Evolutionary conservation across 2,888 invertebrate genomes (phyloP).

Genomic region (Drosophila demipolita): DNA sequence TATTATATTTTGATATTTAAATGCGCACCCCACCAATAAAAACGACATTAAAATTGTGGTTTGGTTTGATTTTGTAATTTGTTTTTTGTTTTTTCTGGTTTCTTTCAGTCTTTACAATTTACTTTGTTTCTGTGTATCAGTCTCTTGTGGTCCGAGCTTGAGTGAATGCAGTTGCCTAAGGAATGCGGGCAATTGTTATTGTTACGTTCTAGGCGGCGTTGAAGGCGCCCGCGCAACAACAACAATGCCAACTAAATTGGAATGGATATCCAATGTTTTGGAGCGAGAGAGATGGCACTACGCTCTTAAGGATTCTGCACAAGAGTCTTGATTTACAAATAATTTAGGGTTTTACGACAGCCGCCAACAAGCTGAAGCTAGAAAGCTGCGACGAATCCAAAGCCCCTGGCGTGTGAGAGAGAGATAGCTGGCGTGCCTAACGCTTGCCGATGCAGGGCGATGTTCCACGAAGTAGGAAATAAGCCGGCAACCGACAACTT

Average conservation of each 20-base stretch:
- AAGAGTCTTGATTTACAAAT: slow-evolving; percentile 44
- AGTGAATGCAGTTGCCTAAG: slow-evolving; percentile 21
- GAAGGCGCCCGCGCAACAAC: slow-evolving; percentile 36
- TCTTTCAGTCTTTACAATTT: slow-evolving; percentile 53
- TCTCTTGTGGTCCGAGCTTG: slow-evolving; percentile 58
- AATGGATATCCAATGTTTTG: slow-evolving; percentile 22
- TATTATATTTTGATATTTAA: neutral
- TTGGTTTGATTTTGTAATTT: slow-evolving; percentile 7
- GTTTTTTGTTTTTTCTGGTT: slow-evolving; percentile 23
- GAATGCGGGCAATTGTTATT: slow-evolving; percentile 32
- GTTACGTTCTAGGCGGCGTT: slow-evolving; percentile 23
- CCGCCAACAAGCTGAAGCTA: slow-evolving; percentile 52
- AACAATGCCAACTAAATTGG: slow-evolving; percentile 32
- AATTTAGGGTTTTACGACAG: slow-evolving; percentile 36
- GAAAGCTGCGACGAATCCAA: slow-evolving; percentile 57
- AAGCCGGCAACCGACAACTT: slow-evolving; percentile 28
- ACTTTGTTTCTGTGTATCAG: neutral
- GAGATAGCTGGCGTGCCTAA: slow-evolving; percentile 60
- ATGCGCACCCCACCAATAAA: neutral
- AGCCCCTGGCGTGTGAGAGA: slow-evolving; percentile 19
- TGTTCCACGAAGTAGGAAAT: slow-evolving; percentile 12
- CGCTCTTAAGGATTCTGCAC: slow-evolving; percentile 61
- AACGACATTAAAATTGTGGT: slow-evolving; percentile 11
- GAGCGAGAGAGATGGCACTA: slow-evolving; percentile 29
- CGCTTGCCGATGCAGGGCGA: slow-evolving; percentile 20